These are phyloP conservation scores for Urosaurus nigricauda DNA, from an alignment of 2,797 vertebrate species.

Conservation along the genomic window DNA sequence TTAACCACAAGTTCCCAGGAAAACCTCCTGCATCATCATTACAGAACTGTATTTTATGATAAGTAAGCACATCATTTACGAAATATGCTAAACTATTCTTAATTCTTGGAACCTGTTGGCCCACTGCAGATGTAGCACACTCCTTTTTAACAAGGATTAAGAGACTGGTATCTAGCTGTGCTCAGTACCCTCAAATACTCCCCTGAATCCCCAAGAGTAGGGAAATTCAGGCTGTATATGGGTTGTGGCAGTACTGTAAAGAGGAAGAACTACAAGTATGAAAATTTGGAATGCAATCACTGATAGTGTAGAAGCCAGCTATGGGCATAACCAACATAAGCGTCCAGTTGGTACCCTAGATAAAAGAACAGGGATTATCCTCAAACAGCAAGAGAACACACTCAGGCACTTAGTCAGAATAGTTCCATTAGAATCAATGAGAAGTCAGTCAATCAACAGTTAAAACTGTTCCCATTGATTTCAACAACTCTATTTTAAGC, in stretches of 20 bases:
- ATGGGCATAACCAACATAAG: not conserved
- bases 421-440: not conserved
- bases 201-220: not conserved
- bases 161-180: not conserved
- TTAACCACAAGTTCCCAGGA: slow-evolving; percentile 57
- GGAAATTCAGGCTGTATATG: not conserved
- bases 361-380: not conserved
- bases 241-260: not conserved
- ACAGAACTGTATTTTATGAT: not conserved
- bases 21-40: not conserved
- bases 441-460: not conserved
- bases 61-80: not conserved
- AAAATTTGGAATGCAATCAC: not conserved
- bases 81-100: slow-evolving; percentile 18
- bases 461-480: not conserved
- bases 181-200: not conserved
- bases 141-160: not conserved
- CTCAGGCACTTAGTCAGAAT: not conserved
- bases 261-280: not conserved
- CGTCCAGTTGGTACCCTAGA: not conserved
- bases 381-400: not conserved
- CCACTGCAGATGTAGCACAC: not conserved
- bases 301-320: not conserved
- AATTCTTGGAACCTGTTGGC: not conserved
- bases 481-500: not conserved